Percentiles rank a stretch among this genome's conserved stretches.
phyloP scores from a whole-genome alignment of 2,113 vertebrate genomes.

The Asarcornis scutulata region DNA sequence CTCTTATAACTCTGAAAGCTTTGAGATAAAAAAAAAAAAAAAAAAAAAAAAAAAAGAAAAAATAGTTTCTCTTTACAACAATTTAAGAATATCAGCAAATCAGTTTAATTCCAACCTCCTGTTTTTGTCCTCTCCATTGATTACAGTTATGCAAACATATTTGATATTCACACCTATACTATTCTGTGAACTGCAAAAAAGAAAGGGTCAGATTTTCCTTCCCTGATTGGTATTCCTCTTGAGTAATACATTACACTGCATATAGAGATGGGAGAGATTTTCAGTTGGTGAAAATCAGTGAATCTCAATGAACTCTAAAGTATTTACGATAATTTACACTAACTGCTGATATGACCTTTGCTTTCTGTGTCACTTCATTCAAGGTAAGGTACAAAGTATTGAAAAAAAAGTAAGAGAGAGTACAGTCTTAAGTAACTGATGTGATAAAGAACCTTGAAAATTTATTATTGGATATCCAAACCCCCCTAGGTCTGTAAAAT shows the following conservation, averaged over 20 bases:
- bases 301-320: not conserved
- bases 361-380: not conserved
- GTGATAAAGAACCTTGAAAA: not conserved
- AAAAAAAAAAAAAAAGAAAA: not conserved
- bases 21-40: not conserved
- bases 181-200: not conserved
- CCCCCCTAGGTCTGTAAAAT: not conserved
- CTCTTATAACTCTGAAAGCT: not conserved
- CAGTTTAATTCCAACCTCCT: not conserved
- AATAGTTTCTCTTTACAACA: not conserved
- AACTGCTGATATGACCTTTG: not conserved
- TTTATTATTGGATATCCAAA: not conserved
- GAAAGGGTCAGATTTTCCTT: not conserved
- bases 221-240: not conserved
- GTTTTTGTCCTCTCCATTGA: not conserved
- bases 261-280: not conserved
- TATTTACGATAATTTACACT: not conserved
- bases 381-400: not conserved
- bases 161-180: not conserved
- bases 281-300: not conserved
- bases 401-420: not conserved
- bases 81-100: not conserved
- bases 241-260: accelerated
- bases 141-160: not conserved
- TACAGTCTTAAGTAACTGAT: not conserved